Evolutionary conservation across 2,888 invertebrate species (phyloP).

Genomic region (Drosophila quasianomalipes): DNA sequence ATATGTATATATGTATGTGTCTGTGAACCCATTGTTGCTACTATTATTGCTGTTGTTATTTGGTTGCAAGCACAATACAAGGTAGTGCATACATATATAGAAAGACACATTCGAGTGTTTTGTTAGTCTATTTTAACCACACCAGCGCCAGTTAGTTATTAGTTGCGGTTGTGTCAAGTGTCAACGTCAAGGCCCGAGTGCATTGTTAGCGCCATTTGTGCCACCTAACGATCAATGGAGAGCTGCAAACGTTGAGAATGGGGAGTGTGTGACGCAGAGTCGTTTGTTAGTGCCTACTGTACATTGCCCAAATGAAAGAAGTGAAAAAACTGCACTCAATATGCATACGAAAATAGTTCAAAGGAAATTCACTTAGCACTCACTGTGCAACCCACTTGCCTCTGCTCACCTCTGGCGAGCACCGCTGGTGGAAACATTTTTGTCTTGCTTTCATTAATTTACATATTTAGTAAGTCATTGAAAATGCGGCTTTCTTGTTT

Average conservation of each 20-base stretch:
- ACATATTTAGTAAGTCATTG: constrained; percentile 73
- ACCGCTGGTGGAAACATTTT: constrained; percentile 35
- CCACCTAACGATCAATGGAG: constrained; percentile 52
- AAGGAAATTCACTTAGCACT: constrained; percentile 48
- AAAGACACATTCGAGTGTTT: constrained; percentile 44
- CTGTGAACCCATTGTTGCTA: constrained; percentile 61
- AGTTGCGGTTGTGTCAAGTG: constrained; percentile 79
- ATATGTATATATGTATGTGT: too few relatives aligned
- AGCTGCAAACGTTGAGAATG: not conserved
- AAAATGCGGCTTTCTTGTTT: constrained; percentile 48
- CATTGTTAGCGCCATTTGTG: constrained; percentile 77
- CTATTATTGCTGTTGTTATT: constrained; percentile 54
- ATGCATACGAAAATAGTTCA: constrained; percentile 73
- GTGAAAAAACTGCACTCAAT: constrained; percentile 34
- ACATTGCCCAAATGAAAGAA: constrained; percentile 13
- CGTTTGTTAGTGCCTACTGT: constrained; percentile 52
- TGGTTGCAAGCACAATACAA: constrained; percentile 5
- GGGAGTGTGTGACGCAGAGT: constrained; percentile 7
- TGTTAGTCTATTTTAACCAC: constrained; percentile 49
- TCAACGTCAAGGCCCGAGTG: constrained; percentile 58
- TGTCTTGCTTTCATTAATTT: constrained; percentile 71
- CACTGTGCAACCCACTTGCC: not conserved
- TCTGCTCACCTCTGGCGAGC: not conserved
- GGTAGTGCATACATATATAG: constrained; percentile 7
- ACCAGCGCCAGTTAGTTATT: constrained; percentile 65